Conservation (phyloP, 92 coral and sea anemone genomes). For the Diadumene lineata region DNA sequence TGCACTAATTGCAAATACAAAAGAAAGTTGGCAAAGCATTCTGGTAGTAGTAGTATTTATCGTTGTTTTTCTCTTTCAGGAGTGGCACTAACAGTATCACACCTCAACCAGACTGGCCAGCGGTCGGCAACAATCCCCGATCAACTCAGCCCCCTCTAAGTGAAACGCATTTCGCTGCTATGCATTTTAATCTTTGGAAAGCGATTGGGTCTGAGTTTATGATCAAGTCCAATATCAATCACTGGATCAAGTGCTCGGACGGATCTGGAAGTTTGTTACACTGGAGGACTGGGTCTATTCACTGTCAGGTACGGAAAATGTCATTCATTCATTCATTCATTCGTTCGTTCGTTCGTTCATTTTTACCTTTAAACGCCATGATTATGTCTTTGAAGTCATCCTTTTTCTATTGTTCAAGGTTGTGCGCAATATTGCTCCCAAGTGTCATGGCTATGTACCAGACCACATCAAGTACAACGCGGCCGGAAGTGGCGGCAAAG, state of each 20-base stretch:
- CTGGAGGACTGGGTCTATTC: conserved; percentile 40
- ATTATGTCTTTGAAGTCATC: too few species aligned
- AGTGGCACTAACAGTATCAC: conserved; percentile 48
- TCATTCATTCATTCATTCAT: not conserved
- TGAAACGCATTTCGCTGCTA: conserved; percentile 56
- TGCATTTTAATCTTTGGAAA: conserved; percentile 53
- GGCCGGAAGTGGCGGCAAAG: conserved; percentile 41
- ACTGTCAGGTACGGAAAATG: conserved; percentile 47
- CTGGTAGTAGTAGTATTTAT: not conserved
- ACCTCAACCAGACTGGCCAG: conserved; percentile 68
- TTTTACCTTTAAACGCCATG: not conserved
- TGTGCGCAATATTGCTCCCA: conserved; percentile 29
- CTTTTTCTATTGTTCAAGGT: too few species aligned
- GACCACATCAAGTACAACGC: conserved; percentile 27
- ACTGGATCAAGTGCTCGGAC: conserved; percentile 64
- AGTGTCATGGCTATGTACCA: conserved; percentile 51
- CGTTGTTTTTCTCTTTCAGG: not conserved
- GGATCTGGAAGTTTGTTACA: conserved; percentile 47
- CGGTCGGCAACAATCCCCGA: conserved; percentile 25
- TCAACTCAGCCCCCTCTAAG: conserved; percentile 57
- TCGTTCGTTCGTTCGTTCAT: too few species aligned
- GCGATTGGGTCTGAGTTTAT: conserved; percentile 64
- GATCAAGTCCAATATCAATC: conserved; percentile 74
- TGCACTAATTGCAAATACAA: too few species aligned
- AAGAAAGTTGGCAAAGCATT: too few species aligned